phyloP scores from a whole-genome alignment of 1,140 invertebrate species.

The Trichomalopsis sarcophagae region DNA sequence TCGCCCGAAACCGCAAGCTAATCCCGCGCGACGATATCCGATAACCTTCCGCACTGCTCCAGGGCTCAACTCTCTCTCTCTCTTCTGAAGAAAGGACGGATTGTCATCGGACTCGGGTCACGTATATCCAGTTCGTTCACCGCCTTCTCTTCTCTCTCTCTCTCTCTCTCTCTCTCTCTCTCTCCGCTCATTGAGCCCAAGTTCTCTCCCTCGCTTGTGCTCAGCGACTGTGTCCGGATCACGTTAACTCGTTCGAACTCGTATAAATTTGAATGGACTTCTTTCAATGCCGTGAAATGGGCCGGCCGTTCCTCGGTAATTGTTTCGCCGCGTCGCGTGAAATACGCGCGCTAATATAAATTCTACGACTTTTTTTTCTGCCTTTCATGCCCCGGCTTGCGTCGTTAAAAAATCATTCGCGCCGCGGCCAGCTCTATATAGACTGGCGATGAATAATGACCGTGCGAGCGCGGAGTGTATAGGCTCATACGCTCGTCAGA shows the following conservation, averaged over 20 bases:
- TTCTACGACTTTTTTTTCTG: not conserved
- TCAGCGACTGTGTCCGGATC: not conserved
- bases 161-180: not conserved
- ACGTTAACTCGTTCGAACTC: not conserved
- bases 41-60: slow-evolving; percentile 21
- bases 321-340: not conserved
- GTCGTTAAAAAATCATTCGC: slow-evolving; percentile 1
- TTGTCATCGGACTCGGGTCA: slow-evolving; percentile 45
- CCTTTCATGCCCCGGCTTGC: not conserved
- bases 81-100: slow-evolving; percentile 38
- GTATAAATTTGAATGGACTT: not conserved
- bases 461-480: not conserved
- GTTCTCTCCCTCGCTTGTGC: not conserved
- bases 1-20: slow-evolving; percentile 25
- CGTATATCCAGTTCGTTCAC: slow-evolving; percentile 6
- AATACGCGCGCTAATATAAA: not conserved
- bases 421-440: not conserved
- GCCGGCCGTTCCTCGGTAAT: not conserved
- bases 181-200: not conserved
- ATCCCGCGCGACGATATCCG: slow-evolving; percentile 22
- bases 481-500: not conserved
- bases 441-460: not conserved
- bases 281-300: not conserved
- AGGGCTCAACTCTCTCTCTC: not conserved
- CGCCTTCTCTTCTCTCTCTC: not conserved